Evolutionary conservation across 2,888 invertebrate species (phyloP).

Genomic region (Sesamia inferens): DNA sequence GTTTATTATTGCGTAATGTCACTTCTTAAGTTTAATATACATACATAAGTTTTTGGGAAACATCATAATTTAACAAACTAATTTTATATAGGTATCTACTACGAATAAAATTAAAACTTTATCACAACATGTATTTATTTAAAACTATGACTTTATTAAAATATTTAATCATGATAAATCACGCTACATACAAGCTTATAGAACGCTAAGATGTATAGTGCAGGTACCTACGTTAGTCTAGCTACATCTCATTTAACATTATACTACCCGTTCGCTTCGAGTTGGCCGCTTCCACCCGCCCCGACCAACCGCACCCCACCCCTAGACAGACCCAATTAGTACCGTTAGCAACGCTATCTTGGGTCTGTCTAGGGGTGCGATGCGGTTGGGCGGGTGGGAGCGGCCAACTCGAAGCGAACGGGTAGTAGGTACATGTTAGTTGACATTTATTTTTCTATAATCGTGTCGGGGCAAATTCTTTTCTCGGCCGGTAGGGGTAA

Average conservation of each 20-base stretch:
- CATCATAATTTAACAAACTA: neutral
- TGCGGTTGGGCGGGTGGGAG: too few species aligned
- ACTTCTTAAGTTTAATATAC: conserved; percentile 33
- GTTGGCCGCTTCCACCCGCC: too few species aligned
- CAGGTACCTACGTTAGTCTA: conserved; percentile 3
- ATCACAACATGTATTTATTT: conserved; percentile 35
- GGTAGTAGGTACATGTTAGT: too few species aligned
- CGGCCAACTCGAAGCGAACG: too few species aligned
- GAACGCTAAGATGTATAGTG: conserved; percentile 6
- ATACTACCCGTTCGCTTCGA: too few species aligned
- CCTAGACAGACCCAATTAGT: too few species aligned
- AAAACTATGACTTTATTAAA: neutral
- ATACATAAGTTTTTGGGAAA: neutral
- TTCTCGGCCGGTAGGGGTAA: conserved; percentile 83
- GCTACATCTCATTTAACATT: neutral
- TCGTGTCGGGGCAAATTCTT: conserved; percentile 75
- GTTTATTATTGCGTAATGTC: conserved; percentile 48
- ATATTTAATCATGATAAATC: conserved; percentile 4
- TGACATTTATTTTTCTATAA: conserved; percentile 43
- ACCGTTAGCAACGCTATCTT: too few species aligned
- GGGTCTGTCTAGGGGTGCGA: too few species aligned
- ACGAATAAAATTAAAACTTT: conserved; percentile 27
- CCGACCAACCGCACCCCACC: too few species aligned
- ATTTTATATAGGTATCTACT: neutral
- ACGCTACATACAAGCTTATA: conserved; percentile 12